Evolutionary conservation across 2,113 vertebrate species (phyloP).

Genomic region (Canis aureus): DNA sequence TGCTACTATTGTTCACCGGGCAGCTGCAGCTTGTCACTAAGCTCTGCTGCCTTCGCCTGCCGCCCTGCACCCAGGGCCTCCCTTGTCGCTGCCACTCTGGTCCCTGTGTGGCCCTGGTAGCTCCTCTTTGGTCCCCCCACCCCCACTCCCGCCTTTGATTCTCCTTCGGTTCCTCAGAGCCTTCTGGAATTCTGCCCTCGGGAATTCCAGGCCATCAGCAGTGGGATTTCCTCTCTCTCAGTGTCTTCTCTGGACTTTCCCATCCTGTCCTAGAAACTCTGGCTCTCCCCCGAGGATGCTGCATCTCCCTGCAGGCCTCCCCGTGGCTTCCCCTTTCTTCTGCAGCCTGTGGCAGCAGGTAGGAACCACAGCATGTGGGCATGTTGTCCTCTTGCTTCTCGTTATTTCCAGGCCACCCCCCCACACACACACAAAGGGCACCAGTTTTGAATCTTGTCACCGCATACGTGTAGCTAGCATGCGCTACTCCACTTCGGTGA

Average conservation of each 20-base stretch:
- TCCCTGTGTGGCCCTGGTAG: neutral
- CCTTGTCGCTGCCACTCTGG: neutral
- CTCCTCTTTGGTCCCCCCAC: neutral
- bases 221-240: neutral
- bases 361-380: neutral
- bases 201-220: neutral
- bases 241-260: neutral
- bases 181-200: neutral
- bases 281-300: neutral
- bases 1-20: neutral
- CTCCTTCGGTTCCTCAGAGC: neutral
- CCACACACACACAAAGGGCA: neutral
- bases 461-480: accelerated
- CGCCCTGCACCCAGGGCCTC: neutral
- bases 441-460: neutral
- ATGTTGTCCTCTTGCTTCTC: neutral
- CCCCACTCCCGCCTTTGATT: accelerated
- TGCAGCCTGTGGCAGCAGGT: accelerated
- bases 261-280: accelerated
- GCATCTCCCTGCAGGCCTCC: neutral
- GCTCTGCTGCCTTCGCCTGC: neutral
- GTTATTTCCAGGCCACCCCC: neutral
- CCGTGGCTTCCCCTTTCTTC: neutral
- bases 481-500: accelerated
- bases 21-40: neutral